Evolutionary conservation across 1,140 invertebrate species (phyloP), one percentile per base, ranked within the genome.

Genomic region (Doryteuthis pealeii): DNA sequence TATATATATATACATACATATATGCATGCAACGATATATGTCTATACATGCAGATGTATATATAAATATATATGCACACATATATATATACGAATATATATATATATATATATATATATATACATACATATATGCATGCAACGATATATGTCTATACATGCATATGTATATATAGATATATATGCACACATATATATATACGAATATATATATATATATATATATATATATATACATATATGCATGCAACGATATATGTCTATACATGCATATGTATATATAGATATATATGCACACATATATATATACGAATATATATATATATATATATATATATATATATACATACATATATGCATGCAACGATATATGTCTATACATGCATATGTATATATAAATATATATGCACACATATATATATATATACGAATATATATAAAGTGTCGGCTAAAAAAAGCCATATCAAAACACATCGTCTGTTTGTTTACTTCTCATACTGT

Each of bases 241-340:
- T 40, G 10, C 35, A 10, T 5, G 4, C 3, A 40, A 10, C 35
- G 35, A 40, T 5, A 40, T 10, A 40, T 3, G 3, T 40, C 4
- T 40, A 40, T 40, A 10, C 35, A 3, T 40, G 10, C 35, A 10
- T n/a, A 40, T 40, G 35, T 40, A 40, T 40, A 5, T 5, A 40
- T 10, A 10, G 35, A 40, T 3, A 3, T 40, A 40, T 3, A 3
- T 40, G 35, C 3, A 40, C 10, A 40, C 3, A 40, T 5, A 40
- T 40, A 10, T 40, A 58, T 15, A 58, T 4, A 58, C 4, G 26
- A n/a, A 18, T 58, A 18, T 58, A 58, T 58, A 58, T 58, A 58
- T 58, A 58, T 58, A 58, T 28, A 58, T 58, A 58, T 58, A 58
- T 58, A 58, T 28, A 58, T 28, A 58, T 28, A 58, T 58, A 58